phyloP scores from a whole-genome alignment of 2,888 invertebrate genomes.

The Hirtodrosophila alboralis region DNA sequence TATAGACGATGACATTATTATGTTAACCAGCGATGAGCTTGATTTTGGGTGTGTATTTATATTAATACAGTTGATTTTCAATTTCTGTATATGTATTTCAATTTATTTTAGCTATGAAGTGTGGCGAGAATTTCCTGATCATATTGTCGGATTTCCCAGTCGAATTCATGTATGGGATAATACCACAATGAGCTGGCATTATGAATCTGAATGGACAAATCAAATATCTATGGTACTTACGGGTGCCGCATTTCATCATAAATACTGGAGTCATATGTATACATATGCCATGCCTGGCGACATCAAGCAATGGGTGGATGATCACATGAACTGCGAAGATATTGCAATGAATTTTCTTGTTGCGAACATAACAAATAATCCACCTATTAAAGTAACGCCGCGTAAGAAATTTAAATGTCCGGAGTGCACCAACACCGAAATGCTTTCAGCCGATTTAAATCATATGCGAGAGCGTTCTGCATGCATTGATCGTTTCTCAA shows the following conservation, averaged over 20 bases:
- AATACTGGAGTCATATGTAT: conserved; percentile 97
- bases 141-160: conserved; percentile 98
- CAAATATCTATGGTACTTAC: conserved; percentile 98
- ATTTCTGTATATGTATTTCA: no score
- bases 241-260: conserved; percentile 98
- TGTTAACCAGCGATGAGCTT: conserved; percentile 97
- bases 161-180: conserved; percentile 98
- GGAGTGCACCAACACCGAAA: conserved; percentile 96
- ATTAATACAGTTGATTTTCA: no score
- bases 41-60: conserved; percentile 92
- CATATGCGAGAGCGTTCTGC: conserved; percentile 97
- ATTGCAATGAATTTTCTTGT: conserved; percentile 99
- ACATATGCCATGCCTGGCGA: conserved; percentile 93
- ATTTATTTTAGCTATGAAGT: conserved; percentile 89
- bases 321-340: conserved; percentile 98
- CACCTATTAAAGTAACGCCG: conserved; percentile 97
- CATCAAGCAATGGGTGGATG: conserved; percentile 95
- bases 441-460: conserved; percentile 95
- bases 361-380: conserved; percentile 95
- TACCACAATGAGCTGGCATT: conserved; percentile 92
- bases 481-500: conserved; percentile 92
- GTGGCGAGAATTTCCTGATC: conserved; percentile 98
- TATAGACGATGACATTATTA: conserved; percentile 97
- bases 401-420: conserved; percentile 99
- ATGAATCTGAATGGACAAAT: conserved; percentile 99